A percentile compares a stretch with the other conserved stretches of the same genome.
Evolutionary conservation across 2,888 invertebrate genomes (phyloP).

Genomic region (Drosophila neotestacea): DNA sequence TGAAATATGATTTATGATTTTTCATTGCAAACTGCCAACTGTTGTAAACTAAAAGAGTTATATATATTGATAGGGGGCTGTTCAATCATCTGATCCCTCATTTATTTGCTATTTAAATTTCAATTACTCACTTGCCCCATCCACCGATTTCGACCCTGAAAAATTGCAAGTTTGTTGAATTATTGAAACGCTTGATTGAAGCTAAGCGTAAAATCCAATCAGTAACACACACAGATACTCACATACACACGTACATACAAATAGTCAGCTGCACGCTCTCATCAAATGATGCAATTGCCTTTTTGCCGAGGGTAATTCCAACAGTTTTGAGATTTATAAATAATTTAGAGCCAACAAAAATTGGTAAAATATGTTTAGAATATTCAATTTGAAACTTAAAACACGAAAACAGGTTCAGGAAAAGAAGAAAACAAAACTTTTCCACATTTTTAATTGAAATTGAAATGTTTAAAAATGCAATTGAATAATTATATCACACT

Average conservation of each 20-base stretch:
- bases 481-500: too few relatives aligned
- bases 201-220: constrained; percentile 65
- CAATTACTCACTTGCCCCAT: constrained; percentile 58
- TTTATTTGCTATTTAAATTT: constrained; percentile 74
- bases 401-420: background rate
- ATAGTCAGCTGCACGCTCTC: constrained; percentile 3
- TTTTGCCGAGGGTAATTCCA: constrained; percentile 22
- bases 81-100: constrained; percentile 22
- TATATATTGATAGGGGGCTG: background rate
- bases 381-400: constrained; percentile 13
- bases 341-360: background rate
- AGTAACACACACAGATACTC: constrained; percentile 25
- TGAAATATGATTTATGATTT: constrained; percentile 42
- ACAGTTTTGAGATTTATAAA: background rate
- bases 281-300: constrained; percentile 49
- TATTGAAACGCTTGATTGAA: constrained; percentile 74
- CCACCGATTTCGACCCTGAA: constrained; percentile 12
- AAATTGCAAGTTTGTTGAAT: constrained; percentile 57
- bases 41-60: background rate
- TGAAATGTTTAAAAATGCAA: too few relatives aligned
- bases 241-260: constrained; percentile 1
- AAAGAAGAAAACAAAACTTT: too few relatives aligned
- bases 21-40: background rate
- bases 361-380: constrained; percentile 4
- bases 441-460: too few relatives aligned